These are phyloP conservation scores for Stichopus horrens DNA, from an alignment of 53 echinoderm and acorn worm species.

Conservation along the genomic window DNA sequence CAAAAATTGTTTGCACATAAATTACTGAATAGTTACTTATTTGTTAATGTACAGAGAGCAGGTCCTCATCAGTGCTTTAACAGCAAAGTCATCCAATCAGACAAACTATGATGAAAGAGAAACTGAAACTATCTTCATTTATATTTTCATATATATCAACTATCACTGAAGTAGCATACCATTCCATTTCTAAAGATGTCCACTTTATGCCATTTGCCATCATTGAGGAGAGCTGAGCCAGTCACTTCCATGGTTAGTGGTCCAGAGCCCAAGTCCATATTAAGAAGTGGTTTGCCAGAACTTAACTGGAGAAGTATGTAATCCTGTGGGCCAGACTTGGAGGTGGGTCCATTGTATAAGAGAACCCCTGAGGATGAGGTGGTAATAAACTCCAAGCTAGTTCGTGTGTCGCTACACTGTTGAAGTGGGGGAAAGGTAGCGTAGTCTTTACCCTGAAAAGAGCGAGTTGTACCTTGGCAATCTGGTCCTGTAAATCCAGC, in stretches of 20 bases:
- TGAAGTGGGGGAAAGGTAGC: slow-evolving; percentile 76
- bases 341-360: slow-evolving; percentile 93
- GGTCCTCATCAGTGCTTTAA: too few relatives aligned
- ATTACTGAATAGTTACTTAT: too few relatives aligned
- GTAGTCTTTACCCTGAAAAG: slow-evolving; percentile 68
- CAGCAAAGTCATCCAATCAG: too few relatives aligned
- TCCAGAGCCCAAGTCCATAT: slow-evolving; percentile 75
- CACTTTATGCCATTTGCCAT: slow-evolving; percentile 87
- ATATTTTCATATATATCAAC: too few relatives aligned
- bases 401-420: slow-evolving; percentile 84
- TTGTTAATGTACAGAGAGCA: too few relatives aligned
- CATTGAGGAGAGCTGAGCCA: slow-evolving; percentile 25
- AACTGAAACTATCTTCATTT: too few relatives aligned
- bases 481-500: slow-evolving; percentile 75
- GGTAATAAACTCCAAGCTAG: slow-evolving; percentile 92
- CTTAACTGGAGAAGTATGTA: slow-evolving; percentile 80
- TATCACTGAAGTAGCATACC: slow-evolving; percentile 56
- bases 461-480: slow-evolving; percentile 92
- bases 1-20: too few relatives aligned
- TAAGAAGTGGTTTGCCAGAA: slow-evolving; percentile 60
- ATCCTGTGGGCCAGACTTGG: slow-evolving; percentile 60
- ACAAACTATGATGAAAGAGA: too few relatives aligned
- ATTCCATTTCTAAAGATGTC: slow-evolving; percentile 81
- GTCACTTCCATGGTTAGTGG: slow-evolving; percentile 57
- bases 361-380: slow-evolving; percentile 64